Conservation (phyloP, 64 coral and sea anemone genomes). For the Cladopsammia gracilis region DNA sequence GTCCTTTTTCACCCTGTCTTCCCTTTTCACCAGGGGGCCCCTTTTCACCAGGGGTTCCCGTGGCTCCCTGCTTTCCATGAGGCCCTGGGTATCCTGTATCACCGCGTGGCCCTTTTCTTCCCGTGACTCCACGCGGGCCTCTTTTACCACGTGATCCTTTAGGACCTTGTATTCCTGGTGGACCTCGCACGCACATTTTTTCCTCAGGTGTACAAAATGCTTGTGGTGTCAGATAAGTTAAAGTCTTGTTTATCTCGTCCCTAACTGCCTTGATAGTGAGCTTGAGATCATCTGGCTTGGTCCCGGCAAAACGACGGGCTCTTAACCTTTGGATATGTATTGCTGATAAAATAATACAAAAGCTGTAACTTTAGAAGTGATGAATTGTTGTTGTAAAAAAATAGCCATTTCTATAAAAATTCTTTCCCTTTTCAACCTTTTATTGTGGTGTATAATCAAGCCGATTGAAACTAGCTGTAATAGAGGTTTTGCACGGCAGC, state of each 20-base stretch:
- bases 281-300: neutral
- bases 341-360: neutral
- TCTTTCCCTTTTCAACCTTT: no score
- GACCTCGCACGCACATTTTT: constrained; percentile 5
- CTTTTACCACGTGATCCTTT: constrained; percentile 32
- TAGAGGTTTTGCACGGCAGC: no score
- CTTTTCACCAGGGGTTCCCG: no score
- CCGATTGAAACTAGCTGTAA: no score
- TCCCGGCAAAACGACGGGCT: neutral
- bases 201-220: neutral
- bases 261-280: neutral
- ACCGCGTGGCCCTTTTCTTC: neutral
- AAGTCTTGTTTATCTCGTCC: neutral
- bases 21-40: no score
- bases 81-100: neutral
- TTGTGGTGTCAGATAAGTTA: neutral
- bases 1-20: no score
- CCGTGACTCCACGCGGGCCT: neutral
- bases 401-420: no score
- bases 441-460: no score
- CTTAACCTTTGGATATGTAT: neutral
- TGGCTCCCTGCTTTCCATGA: no score
- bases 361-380: no score
- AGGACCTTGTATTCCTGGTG: constrained; percentile 20
- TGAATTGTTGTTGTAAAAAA: no score